Base-by-base conservation (phyloP, 2,888 invertebrate species). In the Athalia rosae region DNA sequence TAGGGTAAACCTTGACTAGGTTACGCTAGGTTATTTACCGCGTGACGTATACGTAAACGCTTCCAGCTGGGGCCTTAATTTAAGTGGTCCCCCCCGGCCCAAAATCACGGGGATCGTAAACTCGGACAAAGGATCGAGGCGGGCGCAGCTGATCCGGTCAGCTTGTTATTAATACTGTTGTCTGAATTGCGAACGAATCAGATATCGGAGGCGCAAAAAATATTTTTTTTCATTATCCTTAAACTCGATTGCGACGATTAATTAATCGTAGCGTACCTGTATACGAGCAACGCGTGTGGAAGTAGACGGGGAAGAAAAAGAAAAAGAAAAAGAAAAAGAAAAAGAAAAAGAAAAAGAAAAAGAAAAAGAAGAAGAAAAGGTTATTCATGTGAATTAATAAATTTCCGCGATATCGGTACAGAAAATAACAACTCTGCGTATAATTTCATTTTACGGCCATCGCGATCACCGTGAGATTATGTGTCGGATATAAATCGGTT, bases 41-140 rank as follows among this genome's bases (percentile, higher is more conserved):
- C 28, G 67, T 67, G 48, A 67, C 50, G 15, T 67, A n/a, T n/a
- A 53, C 28, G 28, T 59, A 45, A 74, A 74, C 61, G 74, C 50
- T 74, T 62, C 61, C 74, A 74, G 74, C 74, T 50, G 74, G 48
- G 74, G n/a, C 13, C 66, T 28, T 15, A 63, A 4, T 8, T 11
- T 41, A 28, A 74, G 74, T 71, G 28, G 28, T 28, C 28, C 28
- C 48, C 61, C n/a, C 45, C 45, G 43, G n/a, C 15, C 5, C n/a
- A 56, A 71, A 71, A 74, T 74, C 47, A 61, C 62, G 41, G 50
- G 28, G 15, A 50, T 28, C 48, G 41, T 28, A 28, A 28, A 62
- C 47, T 74, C 50, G 61, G 74, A 74, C 74, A 74, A 74, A 74
- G 74, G 61, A 74, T 74, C 61, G 28, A 62, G 61, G 48, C 47